phyloP scores from a whole-genome alignment of 1,140 invertebrate species.

The Drepana arcuata region DNA sequence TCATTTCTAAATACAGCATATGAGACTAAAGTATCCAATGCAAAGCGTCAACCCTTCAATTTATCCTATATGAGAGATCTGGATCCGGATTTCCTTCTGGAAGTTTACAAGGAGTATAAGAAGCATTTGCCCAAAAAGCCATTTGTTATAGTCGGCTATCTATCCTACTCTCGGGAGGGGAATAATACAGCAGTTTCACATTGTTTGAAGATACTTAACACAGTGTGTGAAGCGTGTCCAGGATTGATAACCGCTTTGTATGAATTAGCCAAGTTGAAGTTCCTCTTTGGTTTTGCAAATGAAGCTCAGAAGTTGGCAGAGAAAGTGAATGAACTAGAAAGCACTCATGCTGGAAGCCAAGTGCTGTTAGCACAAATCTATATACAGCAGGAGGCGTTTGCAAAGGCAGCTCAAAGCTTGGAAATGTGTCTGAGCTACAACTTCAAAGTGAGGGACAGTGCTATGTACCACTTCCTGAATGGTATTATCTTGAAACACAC shows the following conservation, averaged over 20 bases:
- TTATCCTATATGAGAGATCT: conserved; percentile 82
- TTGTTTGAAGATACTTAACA: conserved; percentile 80
- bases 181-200: conserved; percentile 50
- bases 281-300: conserved; percentile 82
- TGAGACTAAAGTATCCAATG: conserved; percentile 77
- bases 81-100: conserved; percentile 89
- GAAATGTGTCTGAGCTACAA: conserved; percentile 93
- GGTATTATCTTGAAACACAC: conserved; percentile 87
- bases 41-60: conserved; percentile 79
- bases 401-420: conserved; percentile 86
- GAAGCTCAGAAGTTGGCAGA: conserved; percentile 78
- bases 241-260: conserved; percentile 83
- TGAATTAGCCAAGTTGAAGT: conserved; percentile 85
- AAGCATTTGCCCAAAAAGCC: conserved; percentile 78
- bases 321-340: conserved; percentile 83
- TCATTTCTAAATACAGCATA: conserved; percentile 80
- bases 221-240: conserved; percentile 85
- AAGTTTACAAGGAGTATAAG: conserved; percentile 85
- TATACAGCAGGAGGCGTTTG: conserved; percentile 80
- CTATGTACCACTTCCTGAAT: conserved; percentile 90
- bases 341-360: conserved; percentile 85
- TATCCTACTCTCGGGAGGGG: conserved; percentile 59
- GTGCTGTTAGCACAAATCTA: conserved; percentile 92
- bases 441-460: conserved; percentile 92
- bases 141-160: conserved; percentile 64